Evolutionary conservation across 2,797 vertebrate genomes (phyloP), one percentile per base, ranked within the genome.

Genomic region (Kryptopterus vitreolus): DNA sequence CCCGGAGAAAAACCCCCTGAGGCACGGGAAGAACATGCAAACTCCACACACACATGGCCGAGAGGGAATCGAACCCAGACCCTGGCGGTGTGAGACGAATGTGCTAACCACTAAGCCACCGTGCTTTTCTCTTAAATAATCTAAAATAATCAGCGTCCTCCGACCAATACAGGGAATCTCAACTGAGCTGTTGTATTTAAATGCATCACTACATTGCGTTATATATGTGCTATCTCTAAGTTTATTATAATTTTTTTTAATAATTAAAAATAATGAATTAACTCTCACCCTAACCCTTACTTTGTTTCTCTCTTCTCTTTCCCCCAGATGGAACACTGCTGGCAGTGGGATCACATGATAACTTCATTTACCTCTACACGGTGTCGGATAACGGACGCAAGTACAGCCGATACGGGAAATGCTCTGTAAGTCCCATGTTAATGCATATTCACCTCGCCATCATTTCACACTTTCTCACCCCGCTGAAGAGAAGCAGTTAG

Each of bases 341-440:
- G 93, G 97, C 98, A 61, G 96, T 99, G 68, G 98, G 98, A 82
- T 99, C 98, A 84, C 98, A 99, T 1, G 98, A 99, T 89, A 99
- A 98, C 92, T 98, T 99, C 76, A 98, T 99, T 94, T 99, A 99
- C 93, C 95, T 99, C 91, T 98, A 99, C 76, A 90, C 89, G 26
- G 97, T 99, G 82, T 94, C 95, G 2, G 97, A 99, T 88, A 96
- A 94, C 82, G 98, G 97, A 89, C 96, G 96, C 84, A 98, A 98
- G 86, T 99, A 98, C 89, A 97, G 95, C 91, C 94, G 98, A 91
- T 95, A 95, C 0, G 96, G 97, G 88, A 99, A 98, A 91, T 99
- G 98, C 92, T 94, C 94, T 87, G 97, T 99, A 87, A 95, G 97
- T 95, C 10, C n/a, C 11, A 35, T 35, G 20, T 12, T 33, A 35